These are phyloP conservation scores for Apodemia mormo DNA, from an alignment of 2,888 invertebrate species.

Conservation along the genomic window DNA sequence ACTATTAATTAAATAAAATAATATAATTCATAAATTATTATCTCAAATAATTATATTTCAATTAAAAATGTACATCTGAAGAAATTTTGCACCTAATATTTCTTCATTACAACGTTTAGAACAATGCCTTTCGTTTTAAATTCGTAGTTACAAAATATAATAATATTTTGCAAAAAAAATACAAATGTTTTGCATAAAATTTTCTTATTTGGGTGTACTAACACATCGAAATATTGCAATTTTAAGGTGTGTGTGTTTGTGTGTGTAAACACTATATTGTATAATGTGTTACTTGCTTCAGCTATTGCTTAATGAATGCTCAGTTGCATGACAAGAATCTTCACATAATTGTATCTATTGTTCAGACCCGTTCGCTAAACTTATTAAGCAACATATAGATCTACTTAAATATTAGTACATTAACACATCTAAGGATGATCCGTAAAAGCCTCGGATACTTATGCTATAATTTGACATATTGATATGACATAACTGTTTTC, in stretches of 20 bases:
- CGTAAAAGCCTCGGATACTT: slow-evolving; percentile 61
- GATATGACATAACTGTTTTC: not conserved
- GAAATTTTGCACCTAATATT: no score
- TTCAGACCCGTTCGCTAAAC: slow-evolving; percentile 54
- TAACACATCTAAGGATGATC: slow-evolving; percentile 48
- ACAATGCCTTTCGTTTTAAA: not conserved
- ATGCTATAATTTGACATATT: slow-evolving; percentile 11
- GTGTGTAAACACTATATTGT: not conserved
- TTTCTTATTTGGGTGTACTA: not conserved
- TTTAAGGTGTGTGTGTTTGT: no score
- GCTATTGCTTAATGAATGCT: slow-evolving; percentile 8
- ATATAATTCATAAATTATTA: not conserved
- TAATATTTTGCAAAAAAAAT: no score
- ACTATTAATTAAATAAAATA: no score
- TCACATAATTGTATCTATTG: not conserved
- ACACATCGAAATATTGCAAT: not conserved
- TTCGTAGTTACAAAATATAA: not conserved
- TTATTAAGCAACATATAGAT: slow-evolving; percentile 47
- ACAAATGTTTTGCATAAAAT: not conserved
- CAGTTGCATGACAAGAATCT: not conserved
- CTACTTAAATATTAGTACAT: slow-evolving; percentile 51
- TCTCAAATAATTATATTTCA: not conserved
- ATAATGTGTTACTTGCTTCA: not conserved
- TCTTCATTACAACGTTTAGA: no score
- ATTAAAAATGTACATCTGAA: no score